A percentile compares a stretch with the other conserved stretches of the same genome.
Evolutionary conservation across 2,797 vertebrate genomes (phyloP).

Genomic region (Psittacula echo): DNA sequence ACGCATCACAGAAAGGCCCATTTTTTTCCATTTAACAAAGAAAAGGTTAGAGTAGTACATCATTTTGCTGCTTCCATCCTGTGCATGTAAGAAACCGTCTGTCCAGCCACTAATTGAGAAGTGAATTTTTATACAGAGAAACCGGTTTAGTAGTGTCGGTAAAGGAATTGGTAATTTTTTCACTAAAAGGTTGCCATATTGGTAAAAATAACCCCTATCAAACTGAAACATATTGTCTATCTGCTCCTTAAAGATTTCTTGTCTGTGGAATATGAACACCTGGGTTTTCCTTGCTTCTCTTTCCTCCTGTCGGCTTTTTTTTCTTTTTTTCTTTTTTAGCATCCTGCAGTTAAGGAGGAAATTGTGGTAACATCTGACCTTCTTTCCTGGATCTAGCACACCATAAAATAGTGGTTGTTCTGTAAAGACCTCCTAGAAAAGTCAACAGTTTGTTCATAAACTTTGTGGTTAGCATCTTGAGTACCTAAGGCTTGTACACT

Average conservation of each 20-base stretch:
- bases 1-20: conserved; percentile 42
- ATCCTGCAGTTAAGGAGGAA: not conserved
- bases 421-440: not conserved
- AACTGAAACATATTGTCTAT: not conserved
- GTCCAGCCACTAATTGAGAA: conserved; percentile 40
- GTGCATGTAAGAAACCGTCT: not conserved
- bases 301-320: not conserved
- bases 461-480: not conserved
- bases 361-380: not conserved
- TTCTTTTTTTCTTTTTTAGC: not conserved
- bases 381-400: not conserved
- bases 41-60: conserved; percentile 71
- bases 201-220: not conserved
- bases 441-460: not conserved
- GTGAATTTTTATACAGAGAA: conserved; percentile 22
- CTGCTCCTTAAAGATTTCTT: not conserved
- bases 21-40: conserved; percentile 56
- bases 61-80: conserved; percentile 38
- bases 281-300: not conserved
- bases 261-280: not conserved
- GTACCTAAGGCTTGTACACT: not conserved
- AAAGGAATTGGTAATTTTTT: not conserved
- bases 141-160: not conserved
- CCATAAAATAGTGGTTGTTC: not conserved
- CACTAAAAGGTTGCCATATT: not conserved